Percentiles rank a stretch among this genome's conserved stretches.
Evolutionary conservation across 2,113 vertebrate species (phyloP).

Genomic region (Sturnus vulgaris): DNA sequence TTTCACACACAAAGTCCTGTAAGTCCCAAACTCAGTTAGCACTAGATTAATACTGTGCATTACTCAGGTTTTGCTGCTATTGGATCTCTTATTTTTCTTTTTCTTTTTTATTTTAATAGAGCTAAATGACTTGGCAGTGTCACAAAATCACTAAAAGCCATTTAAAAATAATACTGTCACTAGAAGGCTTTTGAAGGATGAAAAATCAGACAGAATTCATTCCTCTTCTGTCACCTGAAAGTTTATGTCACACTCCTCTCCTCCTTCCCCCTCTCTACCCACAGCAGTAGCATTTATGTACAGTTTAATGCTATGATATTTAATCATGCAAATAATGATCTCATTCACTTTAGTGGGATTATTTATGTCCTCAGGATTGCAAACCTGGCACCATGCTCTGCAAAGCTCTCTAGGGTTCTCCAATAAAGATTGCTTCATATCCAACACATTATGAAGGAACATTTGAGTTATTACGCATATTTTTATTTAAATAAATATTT

Average conservation of each 20-base stretch:
- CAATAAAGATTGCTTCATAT: neutral
- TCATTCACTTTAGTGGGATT: neutral
- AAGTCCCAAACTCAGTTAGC: neutral
- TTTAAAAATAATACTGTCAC: constrained; percentile 53
- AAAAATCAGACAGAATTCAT: constrained; percentile 33
- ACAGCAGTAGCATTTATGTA: constrained; percentile 33
- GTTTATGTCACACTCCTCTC: constrained; percentile 31
- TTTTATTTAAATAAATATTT: neutral
- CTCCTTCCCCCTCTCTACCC: constrained; percentile 50
- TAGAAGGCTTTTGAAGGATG: constrained; percentile 36
- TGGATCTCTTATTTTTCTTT: neutral
- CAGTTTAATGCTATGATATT: constrained; percentile 36
- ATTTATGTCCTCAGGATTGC: constrained; percentile 11
- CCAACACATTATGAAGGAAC: neutral
- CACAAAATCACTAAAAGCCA: constrained; percentile 48
- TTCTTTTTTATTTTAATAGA: neutral
- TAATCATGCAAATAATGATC: constrained; percentile 58
- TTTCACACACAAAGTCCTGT: neutral
- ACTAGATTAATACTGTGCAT: neutral
- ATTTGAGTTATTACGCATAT: neutral
- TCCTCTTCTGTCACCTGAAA: constrained; percentile 49
- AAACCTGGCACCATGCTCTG: neutral
- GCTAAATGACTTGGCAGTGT: constrained; percentile 47
- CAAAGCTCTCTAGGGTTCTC: neutral
- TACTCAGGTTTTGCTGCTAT: neutral